Percentiles rank a stretch among this genome's conserved stretches.
phyloP scores from a whole-genome alignment of 2,888 invertebrate species.

The Pseudococcus longispinus region DNA sequence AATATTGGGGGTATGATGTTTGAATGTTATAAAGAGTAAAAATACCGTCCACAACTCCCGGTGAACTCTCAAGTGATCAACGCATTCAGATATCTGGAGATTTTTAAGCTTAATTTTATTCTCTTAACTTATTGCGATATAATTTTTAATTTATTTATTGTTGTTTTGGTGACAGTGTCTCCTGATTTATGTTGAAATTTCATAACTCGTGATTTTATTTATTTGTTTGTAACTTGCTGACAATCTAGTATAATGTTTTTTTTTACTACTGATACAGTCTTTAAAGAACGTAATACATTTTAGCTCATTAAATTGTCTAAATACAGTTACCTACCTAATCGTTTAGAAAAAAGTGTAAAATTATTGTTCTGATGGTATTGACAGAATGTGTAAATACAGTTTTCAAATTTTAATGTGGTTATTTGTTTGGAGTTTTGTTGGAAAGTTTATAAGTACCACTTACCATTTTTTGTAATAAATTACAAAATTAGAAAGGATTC shows the following conservation, averaged over 20 bases:
- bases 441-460: too few relatives aligned
- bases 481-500: too few relatives aligned
- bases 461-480: too few relatives aligned
- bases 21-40: constrained; percentile 16
- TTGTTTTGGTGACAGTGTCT: background rate
- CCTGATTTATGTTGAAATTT: constrained; percentile 38
- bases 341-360: constrained; percentile 29
- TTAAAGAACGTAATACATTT: constrained; percentile 32
- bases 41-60: constrained; percentile 34
- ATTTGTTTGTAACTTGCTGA: constrained; percentile 39
- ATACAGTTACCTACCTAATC: constrained; percentile 44
- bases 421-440: background rate
- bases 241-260: constrained; percentile 40
- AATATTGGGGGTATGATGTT: constrained; percentile 29
- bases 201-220: constrained; percentile 43
- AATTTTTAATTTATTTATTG: constrained; percentile 23
- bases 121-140: constrained; percentile 11
- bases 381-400: constrained; percentile 42
- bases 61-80: background rate
- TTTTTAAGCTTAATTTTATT: constrained; percentile 8
- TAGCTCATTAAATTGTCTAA: constrained; percentile 41
- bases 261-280: constrained; percentile 35
- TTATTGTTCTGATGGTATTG: constrained; percentile 43
- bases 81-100: constrained; percentile 2
- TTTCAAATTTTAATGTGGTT: constrained; percentile 24